These are phyloP conservation scores for Phalacrocorax pelagicus DNA, from an alignment of 2,113 vertebrate genomes.

Conservation along the genomic window DNA sequence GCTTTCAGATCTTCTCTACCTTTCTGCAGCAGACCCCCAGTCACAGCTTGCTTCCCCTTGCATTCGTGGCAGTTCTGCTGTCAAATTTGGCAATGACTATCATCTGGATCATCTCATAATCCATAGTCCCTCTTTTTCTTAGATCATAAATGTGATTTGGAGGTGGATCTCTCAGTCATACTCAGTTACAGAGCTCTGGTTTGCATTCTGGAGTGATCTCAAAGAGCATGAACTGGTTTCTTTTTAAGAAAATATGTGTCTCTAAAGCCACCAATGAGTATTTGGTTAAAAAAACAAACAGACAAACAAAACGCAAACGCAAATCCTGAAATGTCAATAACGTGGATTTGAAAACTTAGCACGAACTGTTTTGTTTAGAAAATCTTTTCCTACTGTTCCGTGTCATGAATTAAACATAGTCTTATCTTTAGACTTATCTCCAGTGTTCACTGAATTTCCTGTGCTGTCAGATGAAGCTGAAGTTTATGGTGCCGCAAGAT, in stretches of 20 bases:
- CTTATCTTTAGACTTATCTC: not conserved
- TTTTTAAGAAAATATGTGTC: not conserved
- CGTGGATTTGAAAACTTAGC: not conserved
- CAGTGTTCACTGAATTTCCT: not conserved
- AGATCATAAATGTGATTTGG: not conserved
- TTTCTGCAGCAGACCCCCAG: not conserved
- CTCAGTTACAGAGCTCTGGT: not conserved
- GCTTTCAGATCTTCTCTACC: not conserved
- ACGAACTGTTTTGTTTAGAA: not conserved
- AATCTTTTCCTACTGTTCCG: not conserved
- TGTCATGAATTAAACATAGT: not conserved
- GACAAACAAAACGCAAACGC: rapidly evolving
- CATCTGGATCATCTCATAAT: not conserved
- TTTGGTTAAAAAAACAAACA: not conserved
- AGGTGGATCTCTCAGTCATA: not conserved
- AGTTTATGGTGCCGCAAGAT: not conserved
- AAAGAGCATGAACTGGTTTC: not conserved
- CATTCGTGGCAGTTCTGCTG: not conserved
- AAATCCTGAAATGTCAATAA: not conserved
- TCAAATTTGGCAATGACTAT: not conserved
- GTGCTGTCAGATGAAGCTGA: not conserved
- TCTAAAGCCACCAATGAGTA: not conserved
- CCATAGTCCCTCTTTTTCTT: not conserved
- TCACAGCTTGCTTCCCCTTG: not conserved
- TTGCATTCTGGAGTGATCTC: not conserved